Conservation (phyloP, 2,888 invertebrate genomes). For the Beris chalybata region DNA sequence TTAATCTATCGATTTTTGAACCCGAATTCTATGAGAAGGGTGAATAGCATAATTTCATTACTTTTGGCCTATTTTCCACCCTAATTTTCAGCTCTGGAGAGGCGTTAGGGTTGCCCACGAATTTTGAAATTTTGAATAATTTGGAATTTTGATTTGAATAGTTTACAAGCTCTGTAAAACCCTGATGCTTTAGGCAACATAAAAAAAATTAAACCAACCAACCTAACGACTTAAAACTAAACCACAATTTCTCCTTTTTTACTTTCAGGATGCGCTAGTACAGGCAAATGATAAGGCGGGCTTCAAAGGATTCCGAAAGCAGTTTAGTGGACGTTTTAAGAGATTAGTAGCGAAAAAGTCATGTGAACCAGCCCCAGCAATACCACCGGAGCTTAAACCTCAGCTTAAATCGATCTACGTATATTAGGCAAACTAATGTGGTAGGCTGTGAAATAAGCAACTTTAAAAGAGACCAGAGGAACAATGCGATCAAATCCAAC, state of each 20-base stretch:
- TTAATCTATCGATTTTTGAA: no score
- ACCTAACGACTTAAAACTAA: background rate
- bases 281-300: conserved; percentile 71
- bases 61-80: no score
- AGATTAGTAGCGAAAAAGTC: conserved; percentile 83
- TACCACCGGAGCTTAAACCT: conserved; percentile 84
- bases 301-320: conserved; percentile 82
- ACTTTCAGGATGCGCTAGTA: conserved; percentile 76
- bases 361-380: conserved; percentile 77
- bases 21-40: no score
- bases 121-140: no score
- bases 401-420: conserved; percentile 88
- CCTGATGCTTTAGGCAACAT: background rate
- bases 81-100: no score
- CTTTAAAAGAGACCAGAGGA: conserved; percentile 15
- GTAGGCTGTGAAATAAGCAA: conserved; percentile 31
- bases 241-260: conserved; percentile 44
- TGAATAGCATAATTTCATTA: no score
- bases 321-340: conserved; percentile 83
- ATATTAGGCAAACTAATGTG: conserved; percentile 61
- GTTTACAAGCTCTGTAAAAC: background rate
- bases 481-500: conserved; percentile 28
- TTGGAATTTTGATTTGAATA: no score
- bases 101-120: no score
- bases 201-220: background rate